A percentile compares a stretch with the other conserved stretches of the same genome.
Conservation (phyloP, 2,113 vertebrate genomes). For the Tenebrosternarchus preto region DNA sequence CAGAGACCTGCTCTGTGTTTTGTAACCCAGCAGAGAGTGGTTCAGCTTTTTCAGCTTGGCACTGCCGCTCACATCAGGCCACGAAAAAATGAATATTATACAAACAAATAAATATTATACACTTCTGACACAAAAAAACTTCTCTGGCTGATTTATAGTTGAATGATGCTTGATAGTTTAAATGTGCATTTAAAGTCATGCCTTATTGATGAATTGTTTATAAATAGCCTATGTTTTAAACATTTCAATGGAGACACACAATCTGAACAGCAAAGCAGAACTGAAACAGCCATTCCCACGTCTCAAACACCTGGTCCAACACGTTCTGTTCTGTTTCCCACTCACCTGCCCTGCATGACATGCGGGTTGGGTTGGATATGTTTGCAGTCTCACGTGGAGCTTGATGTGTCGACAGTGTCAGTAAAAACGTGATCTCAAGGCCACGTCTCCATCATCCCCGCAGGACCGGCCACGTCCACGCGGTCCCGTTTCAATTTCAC, state of each 20-base stretch:
- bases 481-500: slow-evolving; percentile 41
- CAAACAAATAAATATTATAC: neutral
- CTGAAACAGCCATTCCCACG: neutral
- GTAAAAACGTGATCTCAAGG: slow-evolving; percentile 45
- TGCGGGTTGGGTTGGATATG: slow-evolving; percentile 6
- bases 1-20: slow-evolving; percentile 3
- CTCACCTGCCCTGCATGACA: slow-evolving; percentile 6
- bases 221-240: neutral
- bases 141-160: slow-evolving; percentile 3
- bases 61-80: slow-evolving; percentile 1
- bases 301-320: neutral
- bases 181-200: slow-evolving; percentile 2
- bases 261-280: neutral
- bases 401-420: slow-evolving; percentile 33
- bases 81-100: slow-evolving; percentile 8
- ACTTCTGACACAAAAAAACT: slow-evolving; percentile 8
- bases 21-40: slow-evolving; percentile 1
- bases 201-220: neutral
- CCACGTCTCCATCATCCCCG: slow-evolving; percentile 20
- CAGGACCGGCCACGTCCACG: slow-evolving; percentile 21
- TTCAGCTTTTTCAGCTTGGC: slow-evolving; percentile 39
- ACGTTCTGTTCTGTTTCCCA: slow-evolving; percentile 15
- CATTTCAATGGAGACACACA: neutral
- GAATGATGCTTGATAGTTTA: neutral
- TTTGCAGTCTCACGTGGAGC: slow-evolving; percentile 13